phyloP scores from a whole-genome alignment of 2,888 invertebrate species.

The Zele albiditarsus region DNA sequence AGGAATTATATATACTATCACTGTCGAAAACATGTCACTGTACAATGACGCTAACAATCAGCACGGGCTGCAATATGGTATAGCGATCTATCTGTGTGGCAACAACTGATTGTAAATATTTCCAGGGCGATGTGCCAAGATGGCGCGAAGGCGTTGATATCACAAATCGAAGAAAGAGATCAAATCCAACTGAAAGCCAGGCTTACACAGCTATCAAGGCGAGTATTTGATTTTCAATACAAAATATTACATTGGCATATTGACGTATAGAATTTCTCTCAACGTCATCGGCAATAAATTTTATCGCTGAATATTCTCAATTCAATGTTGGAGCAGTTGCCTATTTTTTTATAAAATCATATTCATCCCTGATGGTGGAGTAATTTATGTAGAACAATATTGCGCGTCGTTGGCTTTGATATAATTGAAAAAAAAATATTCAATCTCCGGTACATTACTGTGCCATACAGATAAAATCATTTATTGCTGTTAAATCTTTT shows the following conservation, averaged over 20 bases:
- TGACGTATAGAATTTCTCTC: not conserved
- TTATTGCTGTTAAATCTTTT: too few species aligned
- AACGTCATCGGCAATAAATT: not conserved
- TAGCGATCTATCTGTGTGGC: not conserved
- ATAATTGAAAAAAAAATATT: too few species aligned
- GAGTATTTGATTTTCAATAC: constrained; percentile 43
- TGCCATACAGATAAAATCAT: too few species aligned
- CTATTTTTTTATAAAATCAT: too few species aligned
- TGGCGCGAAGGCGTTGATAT: constrained; percentile 54
- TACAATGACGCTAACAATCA: too few species aligned
- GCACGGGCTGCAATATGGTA: not conserved
- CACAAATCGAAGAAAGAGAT: constrained; percentile 54
- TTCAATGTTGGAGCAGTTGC: too few species aligned
- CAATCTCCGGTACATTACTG: too few species aligned
- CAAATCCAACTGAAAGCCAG: constrained; percentile 66
- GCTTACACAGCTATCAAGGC: constrained; percentile 72
- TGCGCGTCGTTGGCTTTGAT: too few species aligned
- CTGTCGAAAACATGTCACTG: too few species aligned
- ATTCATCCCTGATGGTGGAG: too few species aligned
- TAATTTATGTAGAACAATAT: too few species aligned
- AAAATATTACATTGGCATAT: not conserved
- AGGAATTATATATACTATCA: too few species aligned
- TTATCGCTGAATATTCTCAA: not conserved
- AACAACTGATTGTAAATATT: constrained; percentile 27
- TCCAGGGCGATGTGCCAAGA: constrained; percentile 60